Percentiles rank a stretch among this genome's conserved stretches.
Conservation (phyloP, 2,113 vertebrate genomes). For the Chitala chitala region DNA sequence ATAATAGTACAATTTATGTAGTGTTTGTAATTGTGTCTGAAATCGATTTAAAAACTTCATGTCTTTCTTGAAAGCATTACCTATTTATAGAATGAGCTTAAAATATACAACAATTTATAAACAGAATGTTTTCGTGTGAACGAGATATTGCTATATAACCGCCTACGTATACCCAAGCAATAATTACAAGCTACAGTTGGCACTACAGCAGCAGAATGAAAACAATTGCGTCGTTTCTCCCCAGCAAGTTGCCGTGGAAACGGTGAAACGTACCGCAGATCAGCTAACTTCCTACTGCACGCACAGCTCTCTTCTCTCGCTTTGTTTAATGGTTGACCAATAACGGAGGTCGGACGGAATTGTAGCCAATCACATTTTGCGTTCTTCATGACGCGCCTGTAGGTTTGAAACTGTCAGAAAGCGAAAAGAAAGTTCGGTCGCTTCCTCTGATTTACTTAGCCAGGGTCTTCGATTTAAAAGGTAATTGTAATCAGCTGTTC, state of each 20-base stretch:
- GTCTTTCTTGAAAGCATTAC: no score
- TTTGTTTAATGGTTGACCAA: not conserved
- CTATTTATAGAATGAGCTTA: no score
- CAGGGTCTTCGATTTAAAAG: not conserved
- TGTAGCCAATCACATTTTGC: slow-evolving; percentile 45
- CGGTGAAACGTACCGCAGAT: not conserved
- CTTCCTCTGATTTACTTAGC: not conserved
- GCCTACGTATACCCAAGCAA: no score
- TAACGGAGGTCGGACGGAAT: not conserved
- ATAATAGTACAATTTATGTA: no score
- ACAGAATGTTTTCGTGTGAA: no score
- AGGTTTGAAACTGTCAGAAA: slow-evolving; percentile 51
- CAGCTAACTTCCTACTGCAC: not conserved
- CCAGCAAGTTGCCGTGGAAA: slow-evolving; percentile 47
- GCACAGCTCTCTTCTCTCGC: not conserved
- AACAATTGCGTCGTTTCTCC: no score
- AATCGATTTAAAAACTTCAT: no score
- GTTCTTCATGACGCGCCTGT: slow-evolving; percentile 38
- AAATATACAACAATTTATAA: no score
- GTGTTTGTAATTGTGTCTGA: no score
- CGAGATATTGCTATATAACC: no score
- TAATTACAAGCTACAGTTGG: no score
- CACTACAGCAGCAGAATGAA: no score
- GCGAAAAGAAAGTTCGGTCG: not conserved
- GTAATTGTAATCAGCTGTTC: not conserved